phyloP scores from a whole-genome alignment of 2,888 invertebrate species.

The Trissolcus brochymenae region DNA sequence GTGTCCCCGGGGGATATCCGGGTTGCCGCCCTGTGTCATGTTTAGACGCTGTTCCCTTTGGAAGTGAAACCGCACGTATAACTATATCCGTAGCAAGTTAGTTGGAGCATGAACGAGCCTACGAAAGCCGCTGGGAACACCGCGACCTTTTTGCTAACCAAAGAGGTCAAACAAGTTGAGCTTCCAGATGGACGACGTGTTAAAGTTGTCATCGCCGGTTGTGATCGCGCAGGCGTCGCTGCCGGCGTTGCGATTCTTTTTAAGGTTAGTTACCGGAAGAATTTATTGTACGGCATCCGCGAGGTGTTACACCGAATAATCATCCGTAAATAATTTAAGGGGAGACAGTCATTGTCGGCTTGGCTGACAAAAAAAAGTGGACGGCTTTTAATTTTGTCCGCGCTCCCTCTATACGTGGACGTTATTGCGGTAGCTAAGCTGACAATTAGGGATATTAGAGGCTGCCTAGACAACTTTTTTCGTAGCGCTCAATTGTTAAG shows the following conservation, averaged over 20 bases:
- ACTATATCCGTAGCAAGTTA: constrained; percentile 51
- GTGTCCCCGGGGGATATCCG: constrained; percentile 42
- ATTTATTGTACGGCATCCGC: constrained; percentile 11
- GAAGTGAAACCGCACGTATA: constrained; percentile 42
- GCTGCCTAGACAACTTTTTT: neutral
- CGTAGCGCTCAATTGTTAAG: neutral
- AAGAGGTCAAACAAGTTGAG: constrained; percentile 62
- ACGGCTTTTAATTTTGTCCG: constrained; percentile 26
- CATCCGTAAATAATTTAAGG: constrained; percentile 29
- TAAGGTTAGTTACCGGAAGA: constrained; percentile 64
- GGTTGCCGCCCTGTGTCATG: constrained; percentile 41
- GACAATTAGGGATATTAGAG: constrained; percentile 11
- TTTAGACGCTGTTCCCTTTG: constrained; percentile 34
- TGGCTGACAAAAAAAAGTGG: constrained; percentile 4
- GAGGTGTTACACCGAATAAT: constrained; percentile 35
- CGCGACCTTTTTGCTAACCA: constrained; percentile 66
- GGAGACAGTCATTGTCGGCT: constrained; percentile 14
- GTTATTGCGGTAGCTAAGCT: neutral
- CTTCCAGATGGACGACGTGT: constrained; percentile 64
- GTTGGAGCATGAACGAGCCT: constrained; percentile 50
- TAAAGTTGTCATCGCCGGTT: constrained; percentile 70
- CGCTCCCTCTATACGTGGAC: neutral
- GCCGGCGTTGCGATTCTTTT: constrained; percentile 67
- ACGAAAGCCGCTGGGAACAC: constrained; percentile 61
- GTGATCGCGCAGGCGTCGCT: constrained; percentile 68